phyloP scores from a whole-genome alignment of 2,113 vertebrate species.

The Strix uralensis region DNA sequence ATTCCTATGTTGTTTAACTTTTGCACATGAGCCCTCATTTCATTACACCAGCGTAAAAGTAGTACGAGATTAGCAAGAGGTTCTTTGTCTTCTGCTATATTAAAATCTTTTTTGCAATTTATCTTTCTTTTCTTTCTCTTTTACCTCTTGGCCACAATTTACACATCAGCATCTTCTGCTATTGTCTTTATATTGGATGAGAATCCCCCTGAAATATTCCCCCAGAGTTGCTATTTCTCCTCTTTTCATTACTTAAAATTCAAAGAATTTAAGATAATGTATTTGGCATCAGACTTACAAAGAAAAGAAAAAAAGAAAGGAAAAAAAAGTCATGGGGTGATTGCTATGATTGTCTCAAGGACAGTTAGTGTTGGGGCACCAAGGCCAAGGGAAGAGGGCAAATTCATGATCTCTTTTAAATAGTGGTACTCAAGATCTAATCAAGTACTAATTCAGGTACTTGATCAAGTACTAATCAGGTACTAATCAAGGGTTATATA shows the following conservation, averaged over 20 bases:
- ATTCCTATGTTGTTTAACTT: slow-evolving; percentile 26
- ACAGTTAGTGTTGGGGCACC: not conserved
- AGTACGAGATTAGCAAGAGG: not conserved
- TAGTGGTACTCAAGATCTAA: too few relatives aligned
- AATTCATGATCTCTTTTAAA: not conserved
- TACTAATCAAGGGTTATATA: not conserved
- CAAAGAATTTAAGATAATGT: slow-evolving; percentile 3
- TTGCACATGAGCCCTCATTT: not conserved
- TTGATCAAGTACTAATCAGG: too few relatives aligned
- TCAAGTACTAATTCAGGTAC: too few relatives aligned
- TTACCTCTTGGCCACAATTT: slow-evolving; percentile 36
- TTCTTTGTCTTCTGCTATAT: slow-evolving; percentile 14
- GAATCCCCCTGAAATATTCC: slow-evolving; percentile 39
- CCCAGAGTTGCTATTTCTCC: not conserved
- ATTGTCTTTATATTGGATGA: slow-evolving; percentile 32
- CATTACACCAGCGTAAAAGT: not conserved
- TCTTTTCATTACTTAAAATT: slow-evolving; percentile 6
- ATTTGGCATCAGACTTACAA: not conserved
- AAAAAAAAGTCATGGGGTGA: not conserved
- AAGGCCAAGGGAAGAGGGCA: not conserved
- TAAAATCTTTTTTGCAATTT: slow-evolving; percentile 19
- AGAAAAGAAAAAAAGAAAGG: not conserved
- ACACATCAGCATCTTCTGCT: not conserved
- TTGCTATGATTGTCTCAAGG: not conserved
- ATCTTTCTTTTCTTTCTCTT: not conserved